phyloP scores from a whole-genome alignment of 2,888 invertebrate species.

The Rambutsinella grinnellia region DNA sequence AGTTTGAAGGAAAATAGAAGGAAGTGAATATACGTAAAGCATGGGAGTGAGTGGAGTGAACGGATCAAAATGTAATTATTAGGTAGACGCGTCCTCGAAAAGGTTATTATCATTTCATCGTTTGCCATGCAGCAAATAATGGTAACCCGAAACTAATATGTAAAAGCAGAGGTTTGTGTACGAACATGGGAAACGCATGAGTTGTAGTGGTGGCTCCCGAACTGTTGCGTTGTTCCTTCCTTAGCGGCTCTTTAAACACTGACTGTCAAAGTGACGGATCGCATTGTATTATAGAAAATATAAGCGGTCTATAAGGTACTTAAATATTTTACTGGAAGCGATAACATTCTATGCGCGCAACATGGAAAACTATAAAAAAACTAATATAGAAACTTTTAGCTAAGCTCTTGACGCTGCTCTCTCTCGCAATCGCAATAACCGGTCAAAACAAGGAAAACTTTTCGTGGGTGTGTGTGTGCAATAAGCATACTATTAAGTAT shows the following conservation, averaged over 20 bases:
- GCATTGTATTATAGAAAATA: background rate
- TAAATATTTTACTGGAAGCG: background rate
- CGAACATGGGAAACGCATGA: background rate
- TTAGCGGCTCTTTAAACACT: background rate
- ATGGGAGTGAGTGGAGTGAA: no score
- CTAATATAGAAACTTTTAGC: background rate
- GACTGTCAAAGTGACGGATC: background rate
- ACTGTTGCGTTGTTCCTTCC: background rate
- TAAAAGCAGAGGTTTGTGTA: background rate
- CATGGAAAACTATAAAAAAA: background rate
- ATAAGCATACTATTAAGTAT: no score
- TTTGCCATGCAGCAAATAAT: background rate
- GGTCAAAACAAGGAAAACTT: background rate
- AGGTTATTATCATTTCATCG: slow-evolving; percentile 22
- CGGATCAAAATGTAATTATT: no score
- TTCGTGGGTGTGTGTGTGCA: background rate
- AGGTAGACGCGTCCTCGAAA: slow-evolving; percentile 14
- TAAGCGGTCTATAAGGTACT: background rate
- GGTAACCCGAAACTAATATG: background rate
- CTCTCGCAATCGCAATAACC: no score
- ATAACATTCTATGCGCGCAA: background rate
- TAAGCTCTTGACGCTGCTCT: background rate
- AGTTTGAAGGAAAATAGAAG: slow-evolving; percentile 29
- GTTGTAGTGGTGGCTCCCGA: background rate
- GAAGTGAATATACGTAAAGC: background rate